Percentiles rank a stretch among this genome's conserved stretches.
Conservation (phyloP, 2,113 vertebrate genomes). For the Candoia aspera region DNA sequence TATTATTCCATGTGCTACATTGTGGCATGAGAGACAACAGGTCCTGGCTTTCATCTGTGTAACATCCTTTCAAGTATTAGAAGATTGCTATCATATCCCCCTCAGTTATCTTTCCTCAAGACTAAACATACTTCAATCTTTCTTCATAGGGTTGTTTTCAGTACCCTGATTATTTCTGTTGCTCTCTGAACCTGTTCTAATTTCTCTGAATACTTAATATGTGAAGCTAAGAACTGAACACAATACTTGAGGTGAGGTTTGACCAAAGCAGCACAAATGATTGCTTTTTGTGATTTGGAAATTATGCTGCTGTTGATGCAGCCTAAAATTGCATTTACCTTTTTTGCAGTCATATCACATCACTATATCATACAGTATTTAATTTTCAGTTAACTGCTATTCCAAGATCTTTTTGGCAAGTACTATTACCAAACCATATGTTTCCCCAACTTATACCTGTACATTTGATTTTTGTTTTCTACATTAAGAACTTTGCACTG, state of each 20-base stretch:
- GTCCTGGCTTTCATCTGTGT: not conserved
- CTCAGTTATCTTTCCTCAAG: not conserved
- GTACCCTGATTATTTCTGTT: not conserved
- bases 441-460: not conserved
- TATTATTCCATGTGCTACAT: not conserved
- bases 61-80: not conserved
- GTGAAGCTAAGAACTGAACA: not conserved
- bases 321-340: not conserved
- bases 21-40: not conserved
- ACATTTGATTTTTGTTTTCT: too few relatives aligned
- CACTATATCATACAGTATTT: not conserved
- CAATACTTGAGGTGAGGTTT: not conserved
- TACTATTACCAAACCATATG: too few relatives aligned
- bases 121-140: not conserved
- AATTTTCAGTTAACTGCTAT: not conserved
- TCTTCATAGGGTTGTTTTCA: not conserved
- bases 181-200: not conserved
- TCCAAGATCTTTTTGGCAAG: too few relatives aligned
- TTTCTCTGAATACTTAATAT: not conserved
- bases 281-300: not conserved
- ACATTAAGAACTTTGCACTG: too few relatives aligned
- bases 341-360: not conserved
- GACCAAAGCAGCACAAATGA: not conserved
- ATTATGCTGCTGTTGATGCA: not conserved
- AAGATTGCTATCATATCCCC: not conserved